Conservation (phyloP, 2,888 invertebrate genomes). For the Chalcis sispes region DNA sequence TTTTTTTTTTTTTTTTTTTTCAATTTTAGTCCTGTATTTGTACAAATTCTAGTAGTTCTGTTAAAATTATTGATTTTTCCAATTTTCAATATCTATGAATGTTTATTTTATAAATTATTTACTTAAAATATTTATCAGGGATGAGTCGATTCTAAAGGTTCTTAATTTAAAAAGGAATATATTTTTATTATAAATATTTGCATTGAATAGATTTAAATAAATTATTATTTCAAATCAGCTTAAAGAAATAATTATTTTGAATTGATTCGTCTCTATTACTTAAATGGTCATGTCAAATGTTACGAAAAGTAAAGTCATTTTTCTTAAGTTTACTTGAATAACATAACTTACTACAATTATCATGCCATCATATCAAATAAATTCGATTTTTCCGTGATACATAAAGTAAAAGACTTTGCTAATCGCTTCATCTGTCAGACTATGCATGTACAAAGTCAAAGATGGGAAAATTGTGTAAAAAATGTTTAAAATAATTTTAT, state of each 20-base stretch:
- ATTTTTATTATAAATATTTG: background rate
- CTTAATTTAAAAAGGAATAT: background rate
- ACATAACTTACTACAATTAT: background rate
- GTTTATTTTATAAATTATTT: slow-evolving; percentile 37
- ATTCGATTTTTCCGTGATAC: slow-evolving; percentile 17
- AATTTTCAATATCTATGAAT: slow-evolving; percentile 33
- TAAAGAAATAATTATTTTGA: slow-evolving; percentile 14
- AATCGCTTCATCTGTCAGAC: slow-evolving; percentile 45
- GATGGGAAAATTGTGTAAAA: slow-evolving; percentile 36
- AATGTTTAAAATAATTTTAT: background rate
- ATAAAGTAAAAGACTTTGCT: slow-evolving; percentile 44
- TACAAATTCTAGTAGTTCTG: slow-evolving; percentile 37
- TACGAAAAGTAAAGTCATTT: slow-evolving; percentile 48
- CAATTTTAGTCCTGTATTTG: slow-evolving; percentile 25
- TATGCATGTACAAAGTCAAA: slow-evolving; percentile 50
- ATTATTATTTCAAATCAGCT: background rate
- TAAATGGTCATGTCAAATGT: slow-evolving; percentile 44
- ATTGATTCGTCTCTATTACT: slow-evolving; percentile 37
- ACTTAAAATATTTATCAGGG: slow-evolving; percentile 26
- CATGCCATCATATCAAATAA: background rate
- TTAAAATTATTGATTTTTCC: slow-evolving; percentile 27
- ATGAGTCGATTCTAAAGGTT: slow-evolving; percentile 30
- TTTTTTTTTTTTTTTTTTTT: background rate
- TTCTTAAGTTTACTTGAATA: background rate
- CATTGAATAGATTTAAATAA: background rate